Conservation (phyloP, 2,888 invertebrate genomes). For the Cheilosia urbana region DNA sequence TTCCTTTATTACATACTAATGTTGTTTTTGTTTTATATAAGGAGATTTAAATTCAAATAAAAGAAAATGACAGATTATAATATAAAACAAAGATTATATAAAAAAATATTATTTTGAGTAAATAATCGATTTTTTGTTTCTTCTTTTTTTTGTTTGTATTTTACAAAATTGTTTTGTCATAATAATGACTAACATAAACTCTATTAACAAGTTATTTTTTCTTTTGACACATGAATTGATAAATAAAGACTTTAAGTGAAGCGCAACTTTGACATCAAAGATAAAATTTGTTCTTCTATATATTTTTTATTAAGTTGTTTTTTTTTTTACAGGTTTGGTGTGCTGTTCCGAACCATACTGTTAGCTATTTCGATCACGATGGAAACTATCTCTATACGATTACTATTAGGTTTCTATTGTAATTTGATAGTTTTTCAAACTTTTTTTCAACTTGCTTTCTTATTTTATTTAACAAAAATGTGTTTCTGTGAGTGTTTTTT, state of each 20-base stretch:
- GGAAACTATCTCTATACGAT: background rate
- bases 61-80: slow-evolving; percentile 60
- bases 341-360: slow-evolving; percentile 11
- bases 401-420: slow-evolving; percentile 3
- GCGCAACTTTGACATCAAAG: slow-evolving; percentile 43
- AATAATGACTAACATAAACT: slow-evolving; percentile 43
- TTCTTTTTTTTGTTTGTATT: slow-evolving; percentile 21
- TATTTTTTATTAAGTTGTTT: slow-evolving; percentile 4
- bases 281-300: slow-evolving; percentile 1
- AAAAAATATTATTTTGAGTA: slow-evolving; percentile 63
- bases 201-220: slow-evolving; percentile 58
- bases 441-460: slow-evolving; percentile 1
- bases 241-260: slow-evolving; percentile 35
- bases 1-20: slow-evolving; percentile 46
- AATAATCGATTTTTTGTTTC: slow-evolving; percentile 31
- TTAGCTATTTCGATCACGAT: slow-evolving; percentile 39
- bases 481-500: background rate
- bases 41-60: slow-evolving; percentile 32
- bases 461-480: slow-evolving; percentile 20
- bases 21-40: slow-evolving; percentile 37
- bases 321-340: slow-evolving; percentile 20
- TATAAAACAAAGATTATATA: slow-evolving; percentile 39
- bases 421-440: slow-evolving; percentile 10
- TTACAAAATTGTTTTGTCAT: slow-evolving; percentile 56
- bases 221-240: slow-evolving; percentile 68